Conservation (phyloP, 2,113 vertebrate genomes). For the Catharus minimus region DNA sequence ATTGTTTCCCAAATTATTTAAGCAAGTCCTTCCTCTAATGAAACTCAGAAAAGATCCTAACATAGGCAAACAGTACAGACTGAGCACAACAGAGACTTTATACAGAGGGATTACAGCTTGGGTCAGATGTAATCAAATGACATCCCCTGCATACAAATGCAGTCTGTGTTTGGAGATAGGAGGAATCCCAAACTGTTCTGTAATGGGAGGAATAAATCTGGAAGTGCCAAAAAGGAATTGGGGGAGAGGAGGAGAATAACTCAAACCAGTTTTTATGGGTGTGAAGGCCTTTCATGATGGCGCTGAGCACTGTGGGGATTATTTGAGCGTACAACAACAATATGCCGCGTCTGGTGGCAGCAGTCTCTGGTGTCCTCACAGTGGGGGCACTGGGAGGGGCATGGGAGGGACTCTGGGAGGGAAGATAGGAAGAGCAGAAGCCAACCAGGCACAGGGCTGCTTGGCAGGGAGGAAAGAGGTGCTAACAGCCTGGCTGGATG, state of each 20-base stretch:
- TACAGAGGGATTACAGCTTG: constrained; percentile 1
- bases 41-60: constrained; percentile 24
- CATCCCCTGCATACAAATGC: not conserved
- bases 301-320: accelerated
- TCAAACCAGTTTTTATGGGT: not conserved
- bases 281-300: not conserved
- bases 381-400: not conserved
- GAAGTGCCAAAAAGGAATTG: not conserved
- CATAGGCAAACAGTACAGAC: constrained; percentile 9
- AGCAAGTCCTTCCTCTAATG: constrained; percentile 42
- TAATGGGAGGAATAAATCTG: not conserved
- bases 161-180: not conserved
- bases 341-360: not conserved
- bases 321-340: not conserved
- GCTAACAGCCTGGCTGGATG: not conserved
- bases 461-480: not conserved
- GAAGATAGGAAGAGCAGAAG: not conserved
- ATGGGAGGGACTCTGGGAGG: not conserved
- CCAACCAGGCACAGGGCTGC: not conserved
- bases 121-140: constrained; percentile 44
- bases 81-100: constrained; percentile 15
- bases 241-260: not conserved
- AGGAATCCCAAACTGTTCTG: constrained; percentile 50
- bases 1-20: constrained; percentile 45
- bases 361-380: not conserved